Conservation (phyloP, 2,797 vertebrate genomes). For the Otus scops region DNA sequence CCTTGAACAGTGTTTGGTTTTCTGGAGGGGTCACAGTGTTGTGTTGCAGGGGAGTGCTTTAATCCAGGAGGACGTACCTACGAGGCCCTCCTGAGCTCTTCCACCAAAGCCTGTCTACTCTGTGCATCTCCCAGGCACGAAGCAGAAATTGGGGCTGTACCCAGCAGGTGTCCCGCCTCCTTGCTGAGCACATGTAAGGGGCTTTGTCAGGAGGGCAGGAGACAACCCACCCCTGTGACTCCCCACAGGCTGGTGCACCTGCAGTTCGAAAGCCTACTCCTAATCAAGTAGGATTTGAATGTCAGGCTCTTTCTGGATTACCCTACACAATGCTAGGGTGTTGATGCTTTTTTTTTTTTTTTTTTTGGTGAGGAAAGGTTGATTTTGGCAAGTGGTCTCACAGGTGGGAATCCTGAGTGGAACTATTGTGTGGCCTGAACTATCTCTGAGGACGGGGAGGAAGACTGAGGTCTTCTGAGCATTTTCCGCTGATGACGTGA, state of each 20-base stretch:
- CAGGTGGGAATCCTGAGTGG: background rate
- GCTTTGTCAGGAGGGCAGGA: background rate
- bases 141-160: background rate
- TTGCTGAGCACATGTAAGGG: background rate
- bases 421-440: background rate
- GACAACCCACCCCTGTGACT: background rate
- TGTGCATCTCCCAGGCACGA: background rate
- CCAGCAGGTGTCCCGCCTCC: fast-evolving
- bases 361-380: background rate
- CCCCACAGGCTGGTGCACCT: background rate
- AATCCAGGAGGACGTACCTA: background rate
- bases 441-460: background rate
- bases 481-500: background rate
- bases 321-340: background rate
- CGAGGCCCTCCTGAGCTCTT: background rate
- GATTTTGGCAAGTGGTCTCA: background rate
- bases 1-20: background rate
- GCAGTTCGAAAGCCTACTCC: background rate
- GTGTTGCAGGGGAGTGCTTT: background rate
- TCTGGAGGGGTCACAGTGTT: background rate
- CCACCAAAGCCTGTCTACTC: background rate
- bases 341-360: background rate
- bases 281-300: background rate
- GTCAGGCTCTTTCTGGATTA: background rate
- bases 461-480: background rate